Evolutionary conservation across 1,140 invertebrate species (phyloP), one percentile per base, ranked within the genome.

Genomic region (Sminthurinus signatus): DNA sequence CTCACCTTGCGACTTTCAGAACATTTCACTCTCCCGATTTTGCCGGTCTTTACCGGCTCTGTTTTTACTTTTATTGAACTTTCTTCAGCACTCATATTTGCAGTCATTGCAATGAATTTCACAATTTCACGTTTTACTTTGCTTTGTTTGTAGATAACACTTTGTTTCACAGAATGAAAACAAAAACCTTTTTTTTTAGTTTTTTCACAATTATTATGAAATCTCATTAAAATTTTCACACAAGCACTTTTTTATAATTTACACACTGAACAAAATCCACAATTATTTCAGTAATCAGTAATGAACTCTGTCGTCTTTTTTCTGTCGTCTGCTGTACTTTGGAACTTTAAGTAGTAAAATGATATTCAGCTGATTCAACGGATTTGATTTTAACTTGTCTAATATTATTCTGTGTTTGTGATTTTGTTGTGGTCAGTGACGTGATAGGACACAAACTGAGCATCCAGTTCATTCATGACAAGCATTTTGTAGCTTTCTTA

Each of bases 1-100:
- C 8, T 42, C 59, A 67, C 65, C 48, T 67, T 67, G 21, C 65
- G 29, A 59, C 54, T 67, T 43, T 67, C 65, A 23, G 65, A 67
- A 44, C 54, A 62, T 57, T 67, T 67, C 19, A 46, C 42, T 32
- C 42, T 19, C 42, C 8, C 36, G 31, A 4, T 36, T 21, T 42
- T 43, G 29, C 3, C 27, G 19, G 25, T 42, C 17, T 8, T 55
- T 4, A 29, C 29, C 39, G 19, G 14, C 8, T 31, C 23, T 46
- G 61, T 27, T 29, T 63, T 63, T 21, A 61, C 44, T 14, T 1
- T 25, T 54, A 21, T 25, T 52, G 28, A 29, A 62, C 48, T 27
- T 17, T 42, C 52, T 32, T 31, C 52, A 28, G 28, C 29, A 42
- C 36, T 54, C 14, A 14, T 60, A 4, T 56, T 65, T 8, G 63